phyloP scores from a whole-genome alignment of 92 coral and sea anemone genomes.

The Palythoa heliodiscus region DNA sequence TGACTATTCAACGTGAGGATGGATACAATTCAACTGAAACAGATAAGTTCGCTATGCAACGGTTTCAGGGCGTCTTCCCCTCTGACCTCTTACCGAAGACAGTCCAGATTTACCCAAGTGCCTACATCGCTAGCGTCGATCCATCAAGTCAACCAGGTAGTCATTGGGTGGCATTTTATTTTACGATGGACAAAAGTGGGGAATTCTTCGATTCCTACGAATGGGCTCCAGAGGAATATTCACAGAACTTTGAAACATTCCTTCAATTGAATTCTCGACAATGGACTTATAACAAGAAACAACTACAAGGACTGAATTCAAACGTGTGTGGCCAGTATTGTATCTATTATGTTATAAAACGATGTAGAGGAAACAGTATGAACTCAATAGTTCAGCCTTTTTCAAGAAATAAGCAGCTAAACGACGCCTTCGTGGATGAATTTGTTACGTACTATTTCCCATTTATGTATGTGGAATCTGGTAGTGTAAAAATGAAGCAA shows the following conservation, averaged over 20 bases:
- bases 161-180: slow-evolving; percentile 62
- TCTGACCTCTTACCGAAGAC: slow-evolving; percentile 48
- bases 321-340: slow-evolving; percentile 65
- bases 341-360: slow-evolving; percentile 47
- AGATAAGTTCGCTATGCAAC: slow-evolving; percentile 18
- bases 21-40: slow-evolving; percentile 41
- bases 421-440: slow-evolving; percentile 50
- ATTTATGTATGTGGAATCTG: background rate
- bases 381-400: slow-evolving; percentile 53
- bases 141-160: slow-evolving; percentile 43
- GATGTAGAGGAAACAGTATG: slow-evolving; percentile 49
- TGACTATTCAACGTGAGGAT: slow-evolving; percentile 46
- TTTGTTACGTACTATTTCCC: slow-evolving; percentile 47
- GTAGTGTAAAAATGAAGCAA: background rate
- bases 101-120: slow-evolving; percentile 41
- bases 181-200: slow-evolving; percentile 47
- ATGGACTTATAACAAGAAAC: slow-evolving; percentile 26
- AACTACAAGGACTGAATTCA: slow-evolving; percentile 45
- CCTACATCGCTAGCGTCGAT: slow-evolving; percentile 56
- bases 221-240: slow-evolving; percentile 43
- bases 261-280: slow-evolving; percentile 29
- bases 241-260: slow-evolving; percentile 27
- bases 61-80: slow-evolving; percentile 54
- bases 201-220: slow-evolving; percentile 66
- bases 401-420: slow-evolving; percentile 38